phyloP scores from a whole-genome alignment of 2,888 invertebrate species.

The Hipparchia sbordonii region DNA sequence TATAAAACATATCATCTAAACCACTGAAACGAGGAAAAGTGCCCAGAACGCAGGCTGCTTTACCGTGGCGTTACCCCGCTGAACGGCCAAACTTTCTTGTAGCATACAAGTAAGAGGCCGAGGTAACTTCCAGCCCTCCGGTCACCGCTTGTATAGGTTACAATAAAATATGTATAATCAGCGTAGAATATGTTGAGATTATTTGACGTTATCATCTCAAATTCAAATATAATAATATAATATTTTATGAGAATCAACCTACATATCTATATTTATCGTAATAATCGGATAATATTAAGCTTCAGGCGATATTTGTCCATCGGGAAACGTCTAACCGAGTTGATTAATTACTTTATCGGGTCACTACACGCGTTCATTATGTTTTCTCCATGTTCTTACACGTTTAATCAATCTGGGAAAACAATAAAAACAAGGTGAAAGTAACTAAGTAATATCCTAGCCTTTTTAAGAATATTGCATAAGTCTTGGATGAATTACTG shows the following conservation, averaged over 20 bases:
- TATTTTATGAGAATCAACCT: background rate
- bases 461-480: constrained; percentile 16
- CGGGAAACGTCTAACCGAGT: constrained; percentile 29
- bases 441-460: constrained; percentile 1
- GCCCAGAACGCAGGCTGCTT: no score
- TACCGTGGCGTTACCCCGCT: no score
- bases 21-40: no score
- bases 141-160: no score
- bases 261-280: background rate
- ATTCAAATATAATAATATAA: background rate
- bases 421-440: constrained; percentile 13
- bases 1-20: no score
- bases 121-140: no score
- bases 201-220: no score
- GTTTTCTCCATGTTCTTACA: constrained; percentile 10
- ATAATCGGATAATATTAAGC: constrained; percentile 19
- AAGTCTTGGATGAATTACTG: constrained; percentile 10
- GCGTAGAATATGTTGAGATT: no score
- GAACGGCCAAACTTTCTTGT: no score
- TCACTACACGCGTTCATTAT: constrained; percentile 24
- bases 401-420: constrained; percentile 16
- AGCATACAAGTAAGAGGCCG: no score
- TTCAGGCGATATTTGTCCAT: constrained; percentile 18
- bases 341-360: constrained; percentile 35
- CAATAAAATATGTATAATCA: no score